phyloP scores from a whole-genome alignment of 2,113 vertebrate species.

The Rhinichthys klamathensis region DNA sequence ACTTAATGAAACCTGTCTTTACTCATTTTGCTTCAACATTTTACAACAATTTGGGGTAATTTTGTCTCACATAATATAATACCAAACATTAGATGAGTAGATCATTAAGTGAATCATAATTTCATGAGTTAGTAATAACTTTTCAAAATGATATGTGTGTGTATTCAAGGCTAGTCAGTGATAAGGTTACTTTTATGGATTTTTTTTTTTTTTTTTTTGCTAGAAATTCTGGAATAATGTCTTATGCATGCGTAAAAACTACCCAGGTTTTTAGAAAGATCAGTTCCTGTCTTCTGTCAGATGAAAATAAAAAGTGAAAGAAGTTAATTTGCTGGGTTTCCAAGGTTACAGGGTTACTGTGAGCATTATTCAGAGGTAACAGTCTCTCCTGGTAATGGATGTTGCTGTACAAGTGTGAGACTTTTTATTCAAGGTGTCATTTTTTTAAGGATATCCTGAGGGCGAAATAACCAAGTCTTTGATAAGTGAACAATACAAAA shows the following conservation, averaged over 20 bases:
- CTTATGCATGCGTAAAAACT: background rate
- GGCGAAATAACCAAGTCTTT: background rate
- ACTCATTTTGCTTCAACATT: background rate
- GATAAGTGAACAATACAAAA: no score
- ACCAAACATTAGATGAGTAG: background rate
- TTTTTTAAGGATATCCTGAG: background rate
- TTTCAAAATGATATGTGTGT: background rate
- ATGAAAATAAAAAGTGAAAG: background rate
- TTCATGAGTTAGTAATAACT: background rate
- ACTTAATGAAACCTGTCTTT: slow-evolving; percentile 20
- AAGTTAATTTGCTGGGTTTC: slow-evolving; percentile 10
- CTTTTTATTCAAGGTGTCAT: slow-evolving; percentile 19
- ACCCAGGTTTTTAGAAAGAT: background rate
- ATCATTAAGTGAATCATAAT: slow-evolving; percentile 3
- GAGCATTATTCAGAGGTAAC: background rate
- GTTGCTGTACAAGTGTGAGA: background rate
- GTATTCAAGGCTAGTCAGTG: background rate
- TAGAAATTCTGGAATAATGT: background rate
- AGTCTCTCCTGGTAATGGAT: background rate
- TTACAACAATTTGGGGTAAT: background rate
- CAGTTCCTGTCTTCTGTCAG: background rate
- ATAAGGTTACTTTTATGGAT: no score
- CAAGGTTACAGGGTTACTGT: slow-evolving; percentile 13
- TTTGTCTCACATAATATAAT: background rate
- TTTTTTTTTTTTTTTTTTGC: no score